A percentile compares a stretch with the other conserved stretches of the same genome.
Evolutionary conservation across 2,888 invertebrate genomes (phyloP).

Genomic region (Endotricha flammealis): DNA sequence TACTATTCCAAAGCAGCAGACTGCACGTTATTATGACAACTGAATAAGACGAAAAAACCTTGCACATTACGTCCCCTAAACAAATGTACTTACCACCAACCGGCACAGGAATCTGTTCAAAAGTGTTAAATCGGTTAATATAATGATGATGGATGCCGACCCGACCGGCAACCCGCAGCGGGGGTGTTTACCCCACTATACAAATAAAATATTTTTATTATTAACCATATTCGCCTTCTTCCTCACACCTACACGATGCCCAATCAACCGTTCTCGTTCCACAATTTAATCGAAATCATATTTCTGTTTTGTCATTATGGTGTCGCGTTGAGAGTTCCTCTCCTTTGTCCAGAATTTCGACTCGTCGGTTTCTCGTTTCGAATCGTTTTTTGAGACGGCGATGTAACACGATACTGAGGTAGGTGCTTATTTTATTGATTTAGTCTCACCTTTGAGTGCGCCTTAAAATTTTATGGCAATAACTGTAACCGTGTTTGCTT

Average conservation of each 20-base stretch:
- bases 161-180: slow-evolving; percentile 75
- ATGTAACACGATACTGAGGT: slow-evolving; percentile 51
- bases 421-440: slow-evolving; percentile 27
- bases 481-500: slow-evolving; percentile 12
- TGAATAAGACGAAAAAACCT: slow-evolving; percentile 2
- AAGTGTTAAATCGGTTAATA: slow-evolving; percentile 79
- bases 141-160: slow-evolving; percentile 76
- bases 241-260: slow-evolving; percentile 44
- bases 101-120: slow-evolving; percentile 70
- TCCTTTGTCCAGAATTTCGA: slow-evolving; percentile 69
- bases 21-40: neutral
- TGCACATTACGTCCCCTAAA: slow-evolving; percentile 36
- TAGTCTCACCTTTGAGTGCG: slow-evolving; percentile 16
- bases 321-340: slow-evolving; percentile 73
- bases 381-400: slow-evolving; percentile 21
- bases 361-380: slow-evolving; percentile 56
- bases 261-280: slow-evolving; percentile 50
- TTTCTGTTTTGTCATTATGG: slow-evolving; percentile 79
- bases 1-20: neutral
- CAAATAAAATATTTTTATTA: slow-evolving; percentile 78
- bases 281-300: slow-evolving; percentile 76
- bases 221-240: slow-evolving; percentile 61
- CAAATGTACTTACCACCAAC: slow-evolving; percentile 45
- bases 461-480: slow-evolving; percentile 4
- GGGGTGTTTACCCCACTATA: slow-evolving; percentile 77